Conservation (phyloP, 2,888 invertebrate genomes). For the Crematogaster levior region DNA sequence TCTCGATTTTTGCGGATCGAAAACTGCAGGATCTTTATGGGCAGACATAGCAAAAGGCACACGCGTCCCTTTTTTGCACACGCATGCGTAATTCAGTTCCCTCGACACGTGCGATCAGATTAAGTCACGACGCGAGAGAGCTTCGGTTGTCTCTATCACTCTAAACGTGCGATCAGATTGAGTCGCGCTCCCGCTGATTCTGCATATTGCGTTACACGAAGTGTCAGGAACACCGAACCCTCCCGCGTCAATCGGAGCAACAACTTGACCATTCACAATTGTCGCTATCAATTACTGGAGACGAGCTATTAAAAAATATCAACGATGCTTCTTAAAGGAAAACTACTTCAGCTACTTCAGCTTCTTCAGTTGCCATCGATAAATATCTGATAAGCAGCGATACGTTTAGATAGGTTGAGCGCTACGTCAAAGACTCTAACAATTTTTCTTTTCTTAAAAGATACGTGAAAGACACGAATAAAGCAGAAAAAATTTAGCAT, state of each 20-base stretch:
- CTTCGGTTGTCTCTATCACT: conserved; percentile 63
- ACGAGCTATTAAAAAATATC: neutral
- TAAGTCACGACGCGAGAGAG: conserved; percentile 64
- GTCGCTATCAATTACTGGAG: conserved; percentile 23
- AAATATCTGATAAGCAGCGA: neutral
- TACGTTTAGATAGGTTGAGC: neutral
- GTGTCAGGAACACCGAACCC: conserved; percentile 46
- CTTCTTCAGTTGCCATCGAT: neutral
- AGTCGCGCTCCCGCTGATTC: conserved; percentile 67
- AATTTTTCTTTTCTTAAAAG: neutral
- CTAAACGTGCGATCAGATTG: conserved; percentile 19
- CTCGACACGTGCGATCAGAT: conserved; percentile 71
- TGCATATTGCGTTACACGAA: conserved; percentile 65
- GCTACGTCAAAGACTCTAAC: neutral
- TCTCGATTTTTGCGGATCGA: neutral
- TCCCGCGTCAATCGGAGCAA: conserved; percentile 56
- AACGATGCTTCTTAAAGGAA: neutral
- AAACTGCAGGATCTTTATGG: neutral
- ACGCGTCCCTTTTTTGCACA: conserved; percentile 14
- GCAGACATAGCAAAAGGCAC: neutral
- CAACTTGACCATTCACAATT: conserved; percentile 46
- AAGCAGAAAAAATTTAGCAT: too few relatives aligned
- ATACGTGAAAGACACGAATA: neutral
- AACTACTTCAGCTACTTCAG: neutral
- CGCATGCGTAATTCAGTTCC: conserved; percentile 63